phyloP scores from a whole-genome alignment of 2,113 vertebrate species.

The Rhinolophus sinicus region DNA sequence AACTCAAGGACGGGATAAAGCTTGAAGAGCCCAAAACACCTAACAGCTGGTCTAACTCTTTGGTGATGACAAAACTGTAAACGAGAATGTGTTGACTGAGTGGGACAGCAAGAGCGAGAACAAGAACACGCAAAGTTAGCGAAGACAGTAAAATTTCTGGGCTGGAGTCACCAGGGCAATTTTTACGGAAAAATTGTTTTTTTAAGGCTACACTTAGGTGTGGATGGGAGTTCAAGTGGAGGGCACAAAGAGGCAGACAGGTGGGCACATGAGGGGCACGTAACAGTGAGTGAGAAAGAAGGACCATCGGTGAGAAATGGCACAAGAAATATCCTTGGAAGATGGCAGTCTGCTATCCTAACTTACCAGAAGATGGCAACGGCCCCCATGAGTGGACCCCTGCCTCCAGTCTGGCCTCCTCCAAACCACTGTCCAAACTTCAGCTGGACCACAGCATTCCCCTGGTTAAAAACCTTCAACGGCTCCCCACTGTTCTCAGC shows the following conservation, averaged over 20 bases:
- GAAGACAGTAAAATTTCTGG: background rate
- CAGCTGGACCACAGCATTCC: background rate
- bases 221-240: too few species aligned
- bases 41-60: too few species aligned
- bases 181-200: background rate
- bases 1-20: background rate
- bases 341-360: background rate
- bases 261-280: fast-evolving
- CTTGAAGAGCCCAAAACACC: background rate
- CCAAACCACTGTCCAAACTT: background rate
- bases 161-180: background rate
- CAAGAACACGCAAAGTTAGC: background rate
- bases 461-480: background rate
- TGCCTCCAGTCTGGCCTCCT: background rate
- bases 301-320: fast-evolving
- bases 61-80: background rate
- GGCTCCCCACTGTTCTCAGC: background rate
- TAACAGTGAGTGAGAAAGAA: background rate
- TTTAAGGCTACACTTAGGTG: background rate
- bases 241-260: background rate
- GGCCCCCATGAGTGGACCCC: fast-evolving
- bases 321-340: background rate
- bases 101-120: background rate
- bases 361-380: background rate
- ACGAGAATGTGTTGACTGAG: background rate